Conservation (phyloP, 2,113 vertebrate species). For the Apodemus speciosus region DNA sequence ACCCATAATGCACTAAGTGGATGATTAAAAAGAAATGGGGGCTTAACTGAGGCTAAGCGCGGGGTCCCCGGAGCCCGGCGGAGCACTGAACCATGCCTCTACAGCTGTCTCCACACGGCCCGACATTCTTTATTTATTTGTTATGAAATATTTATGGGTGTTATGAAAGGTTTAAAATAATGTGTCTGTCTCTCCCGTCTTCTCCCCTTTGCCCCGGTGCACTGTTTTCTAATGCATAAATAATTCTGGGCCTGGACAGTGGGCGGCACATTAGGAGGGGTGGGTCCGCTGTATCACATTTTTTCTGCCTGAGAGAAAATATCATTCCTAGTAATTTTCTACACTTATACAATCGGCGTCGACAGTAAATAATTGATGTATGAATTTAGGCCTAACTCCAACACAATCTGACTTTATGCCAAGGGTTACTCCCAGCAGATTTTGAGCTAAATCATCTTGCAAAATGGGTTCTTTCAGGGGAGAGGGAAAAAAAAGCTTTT, state of each 20-base stretch:
- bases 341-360: slow-evolving; percentile 98
- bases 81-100: slow-evolving; percentile 94
- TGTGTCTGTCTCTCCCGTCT: slow-evolving; percentile 90
- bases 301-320: slow-evolving; percentile 99
- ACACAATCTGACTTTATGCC: slow-evolving; percentile 99
- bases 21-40: slow-evolving; percentile 99
- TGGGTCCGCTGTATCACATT: slow-evolving; percentile 96
- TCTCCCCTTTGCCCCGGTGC: slow-evolving; percentile 87
- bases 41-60: slow-evolving; percentile 95
- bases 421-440: slow-evolving; percentile 98
- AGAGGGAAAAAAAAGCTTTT: slow-evolving; percentile 79
- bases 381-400: slow-evolving; percentile 99
- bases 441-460: slow-evolving; percentile 95
- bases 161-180: slow-evolving; percentile 99
- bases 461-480: slow-evolving; percentile 95
- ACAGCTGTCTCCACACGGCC: slow-evolving; percentile 99
- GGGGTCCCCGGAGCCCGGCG: slow-evolving; percentile 92
- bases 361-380: slow-evolving; percentile 99
- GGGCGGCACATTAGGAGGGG: slow-evolving; percentile 91
- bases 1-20: slow-evolving; percentile 98
- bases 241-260: slow-evolving; percentile 95
- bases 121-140: slow-evolving; percentile 99
- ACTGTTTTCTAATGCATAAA: slow-evolving; percentile 99
- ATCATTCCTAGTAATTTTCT: slow-evolving; percentile 99
- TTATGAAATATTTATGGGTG: slow-evolving; percentile 99